A percentile compares a stretch with the other conserved stretches of the same genome.
Evolutionary conservation across 1,140 invertebrate species (phyloP).

Genomic region (Aporrectodea caliginosa): DNA sequence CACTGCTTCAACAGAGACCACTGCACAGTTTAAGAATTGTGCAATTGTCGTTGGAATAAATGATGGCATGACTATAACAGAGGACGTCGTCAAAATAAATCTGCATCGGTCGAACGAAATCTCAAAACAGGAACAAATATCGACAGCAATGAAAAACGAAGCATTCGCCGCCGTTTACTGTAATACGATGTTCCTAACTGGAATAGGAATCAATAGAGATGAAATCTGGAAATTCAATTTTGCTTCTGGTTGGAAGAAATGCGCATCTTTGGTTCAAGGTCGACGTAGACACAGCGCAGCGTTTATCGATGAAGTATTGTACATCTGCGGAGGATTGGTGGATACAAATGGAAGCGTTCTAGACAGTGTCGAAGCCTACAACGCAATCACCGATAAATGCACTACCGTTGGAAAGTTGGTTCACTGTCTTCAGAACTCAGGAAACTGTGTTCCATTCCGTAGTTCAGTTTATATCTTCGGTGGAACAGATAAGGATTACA

Average conservation of each 20-base stretch:
- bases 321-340: background rate
- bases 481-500: background rate
- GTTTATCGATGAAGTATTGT: background rate
- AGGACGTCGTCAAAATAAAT: too few species aligned
- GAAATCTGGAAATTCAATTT: background rate
- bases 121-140: too few species aligned
- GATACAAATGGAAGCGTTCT: background rate
- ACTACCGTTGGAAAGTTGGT: background rate
- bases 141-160: too few species aligned
- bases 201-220: background rate
- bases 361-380: background rate
- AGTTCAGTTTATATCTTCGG: background rate
- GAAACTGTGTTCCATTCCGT: background rate
- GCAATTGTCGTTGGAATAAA: too few species aligned
- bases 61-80: too few species aligned
- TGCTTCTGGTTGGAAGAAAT: background rate
- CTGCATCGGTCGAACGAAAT: too few species aligned
- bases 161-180: background rate
- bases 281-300: background rate
- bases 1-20: too few species aligned
- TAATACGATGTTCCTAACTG: background rate
- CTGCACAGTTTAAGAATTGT: too few species aligned
- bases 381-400: background rate
- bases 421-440: background rate
- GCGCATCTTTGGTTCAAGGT: background rate